These are phyloP conservation scores for Anneissia japonica DNA, from an alignment of 35 echinoderm and acorn worm species.

Conservation along the genomic window DNA sequence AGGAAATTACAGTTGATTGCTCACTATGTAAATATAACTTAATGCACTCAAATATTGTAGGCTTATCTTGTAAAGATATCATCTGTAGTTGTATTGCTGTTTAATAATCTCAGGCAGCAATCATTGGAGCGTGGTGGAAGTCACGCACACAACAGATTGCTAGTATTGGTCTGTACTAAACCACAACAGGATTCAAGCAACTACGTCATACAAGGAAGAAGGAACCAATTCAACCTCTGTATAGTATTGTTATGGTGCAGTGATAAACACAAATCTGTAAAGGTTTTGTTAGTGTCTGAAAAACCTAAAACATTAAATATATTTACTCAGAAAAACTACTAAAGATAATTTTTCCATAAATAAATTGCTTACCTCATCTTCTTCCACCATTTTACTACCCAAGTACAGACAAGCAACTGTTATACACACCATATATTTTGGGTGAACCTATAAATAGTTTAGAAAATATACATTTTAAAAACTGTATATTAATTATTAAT, in stretches of 20 bases:
- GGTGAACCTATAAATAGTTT: background rate
- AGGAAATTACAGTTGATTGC: background rate
- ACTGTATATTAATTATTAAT: too few species aligned
- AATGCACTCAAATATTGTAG: background rate
- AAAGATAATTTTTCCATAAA: too few species aligned
- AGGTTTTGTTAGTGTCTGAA: too few species aligned
- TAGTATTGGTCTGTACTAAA: background rate
- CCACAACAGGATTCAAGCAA: background rate
- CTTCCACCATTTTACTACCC: constrained; percentile 13
- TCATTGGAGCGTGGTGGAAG: background rate
- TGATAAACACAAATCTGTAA: too few species aligned
- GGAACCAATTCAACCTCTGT: background rate
- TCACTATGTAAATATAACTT: background rate
- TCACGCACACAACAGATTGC: background rate
- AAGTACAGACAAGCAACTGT: background rate
- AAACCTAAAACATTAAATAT: too few species aligned
- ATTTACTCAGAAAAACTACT: too few species aligned
- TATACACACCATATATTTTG: constrained; percentile 15
- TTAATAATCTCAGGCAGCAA: background rate
- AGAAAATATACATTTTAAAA: too few species aligned
- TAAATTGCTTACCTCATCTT: constrained; percentile 1
- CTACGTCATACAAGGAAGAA: background rate
- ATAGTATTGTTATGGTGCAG: background rate
- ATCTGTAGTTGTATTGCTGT: background rate
- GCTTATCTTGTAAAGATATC: background rate